phyloP scores from a whole-genome alignment of 1,140 invertebrate species.

The Drosophila mojavensis region DNA sequence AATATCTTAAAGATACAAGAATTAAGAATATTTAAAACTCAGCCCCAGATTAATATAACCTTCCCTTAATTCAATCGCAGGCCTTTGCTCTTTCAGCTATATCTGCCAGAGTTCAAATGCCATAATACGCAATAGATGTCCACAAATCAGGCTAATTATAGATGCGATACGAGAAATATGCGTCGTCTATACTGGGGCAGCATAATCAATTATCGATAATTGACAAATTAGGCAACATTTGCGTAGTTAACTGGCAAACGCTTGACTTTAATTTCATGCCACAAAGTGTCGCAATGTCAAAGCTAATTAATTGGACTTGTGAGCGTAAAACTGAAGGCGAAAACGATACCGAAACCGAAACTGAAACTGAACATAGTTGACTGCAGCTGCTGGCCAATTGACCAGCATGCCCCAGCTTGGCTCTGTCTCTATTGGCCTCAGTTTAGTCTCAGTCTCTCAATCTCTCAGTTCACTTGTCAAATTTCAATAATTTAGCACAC shows the following conservation, averaged over 20 bases:
- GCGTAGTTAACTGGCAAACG: constrained; percentile 28
- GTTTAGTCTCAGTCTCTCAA: not conserved
- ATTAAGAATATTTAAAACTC: no score
- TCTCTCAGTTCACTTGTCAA: constrained; percentile 53
- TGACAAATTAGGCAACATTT: constrained; percentile 59
- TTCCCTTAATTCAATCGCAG: not conserved
- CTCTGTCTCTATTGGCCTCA: not conserved
- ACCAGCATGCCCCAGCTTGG: constrained; percentile 36
- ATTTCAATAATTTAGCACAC: constrained; percentile 66
- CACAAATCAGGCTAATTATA: constrained; percentile 54
- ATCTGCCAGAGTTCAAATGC: constrained; percentile 22
- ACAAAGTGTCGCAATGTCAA: constrained; percentile 50
- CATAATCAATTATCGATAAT: constrained; percentile 74
- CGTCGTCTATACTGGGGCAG: constrained; percentile 27
- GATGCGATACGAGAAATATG: constrained; percentile 16
- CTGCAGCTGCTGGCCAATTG: constrained; percentile 52
- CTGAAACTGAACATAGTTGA: constrained; percentile 17
- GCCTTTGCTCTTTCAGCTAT: constrained; percentile 50
- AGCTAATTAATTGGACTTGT: constrained; percentile 69
- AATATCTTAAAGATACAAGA: no score
- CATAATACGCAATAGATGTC: constrained; percentile 11
- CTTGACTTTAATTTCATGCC: constrained; percentile 63
- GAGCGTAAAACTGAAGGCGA: constrained; percentile 19
- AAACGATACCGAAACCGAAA: constrained; percentile 18
- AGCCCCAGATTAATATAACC: no score